A percentile compares a stretch with the other conserved stretches of the same genome.
Evolutionary conservation across 1,140 invertebrate species (phyloP).

Genomic region (Drosophila mayri): DNA sequence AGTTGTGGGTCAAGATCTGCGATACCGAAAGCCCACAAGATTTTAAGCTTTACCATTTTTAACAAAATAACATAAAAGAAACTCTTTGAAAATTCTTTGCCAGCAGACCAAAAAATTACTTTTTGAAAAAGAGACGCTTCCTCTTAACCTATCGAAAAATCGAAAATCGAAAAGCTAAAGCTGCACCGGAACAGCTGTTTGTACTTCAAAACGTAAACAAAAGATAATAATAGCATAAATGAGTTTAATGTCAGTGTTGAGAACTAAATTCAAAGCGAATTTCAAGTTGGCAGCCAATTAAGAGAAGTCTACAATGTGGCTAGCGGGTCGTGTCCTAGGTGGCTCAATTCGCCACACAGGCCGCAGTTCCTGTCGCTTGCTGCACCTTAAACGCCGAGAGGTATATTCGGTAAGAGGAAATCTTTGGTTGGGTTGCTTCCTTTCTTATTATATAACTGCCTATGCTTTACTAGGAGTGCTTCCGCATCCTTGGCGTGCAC

Average conservation of each 20-base stretch:
- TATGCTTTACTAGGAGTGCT: slow-evolving; percentile 87
- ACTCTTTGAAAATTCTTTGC: not conserved
- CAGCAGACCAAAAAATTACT: not conserved
- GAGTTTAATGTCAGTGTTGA: slow-evolving; percentile 9
- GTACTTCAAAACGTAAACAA: slow-evolving; percentile 19
- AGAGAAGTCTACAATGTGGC: slow-evolving; percentile 19
- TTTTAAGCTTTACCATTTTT: no score
- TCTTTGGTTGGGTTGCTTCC: not conserved
- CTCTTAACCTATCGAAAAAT: not conserved
- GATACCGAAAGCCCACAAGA: no score
- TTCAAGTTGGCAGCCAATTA: not conserved
- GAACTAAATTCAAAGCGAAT: no score
- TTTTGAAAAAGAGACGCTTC: not conserved
- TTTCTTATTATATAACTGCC: slow-evolving; percentile 3
- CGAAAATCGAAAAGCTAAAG: not conserved
- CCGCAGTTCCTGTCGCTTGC: slow-evolving; percentile 1
- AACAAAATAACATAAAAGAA: not conserved
- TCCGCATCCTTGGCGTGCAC: slow-evolving; percentile 88
- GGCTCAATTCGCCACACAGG: not conserved
- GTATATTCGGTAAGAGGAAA: slow-evolving; percentile 51
- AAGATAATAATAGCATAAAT: slow-evolving; percentile 2
- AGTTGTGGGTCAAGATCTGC: not conserved
- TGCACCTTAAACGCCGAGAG: slow-evolving; percentile 61
- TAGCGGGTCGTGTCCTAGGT: slow-evolving; percentile 6
- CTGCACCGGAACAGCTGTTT: slow-evolving; percentile 13